Evolutionary conservation across 2,888 invertebrate species (phyloP), one percentile per base, ranked within the genome.

Genomic region (Lottia gigantea): DNA sequence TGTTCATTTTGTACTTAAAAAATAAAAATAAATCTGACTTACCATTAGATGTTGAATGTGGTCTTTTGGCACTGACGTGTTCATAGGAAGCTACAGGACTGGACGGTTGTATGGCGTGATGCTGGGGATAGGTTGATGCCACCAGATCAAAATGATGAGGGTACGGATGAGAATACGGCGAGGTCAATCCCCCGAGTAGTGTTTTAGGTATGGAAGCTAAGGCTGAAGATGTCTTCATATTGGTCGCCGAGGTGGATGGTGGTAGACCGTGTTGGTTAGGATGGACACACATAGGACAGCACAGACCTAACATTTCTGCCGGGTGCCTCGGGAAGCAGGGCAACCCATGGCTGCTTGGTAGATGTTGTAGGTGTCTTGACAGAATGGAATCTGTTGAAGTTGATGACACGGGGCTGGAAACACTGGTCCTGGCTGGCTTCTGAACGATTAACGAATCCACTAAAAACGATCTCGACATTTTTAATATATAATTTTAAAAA

Each of bases 391-490:
- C 55, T 23, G 55, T 23, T 12, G 55, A 55, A 12, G 55, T 55
- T 55, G 55, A 55, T 23, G 70, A 66, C 19, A 68, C 55, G 4
- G 64, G 65, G 14, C 46, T 47, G 55, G 45, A 63, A 26, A 55
- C 70, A 67, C 66, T 62, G 45, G 71, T 62, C 62, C 49, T 62
- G 23, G 67, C 16, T 31, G 71, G 70, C 46, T 70, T 82, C 71
- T 84, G 85, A 64, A 85, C 80, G 66, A 87, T 87, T 40, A 88
- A 78, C 7, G 88, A 87, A 76, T 88, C 88, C 64, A 88, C 87
- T 66, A 82, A 83, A 74, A 88, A 88, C 16, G 88, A 87, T 19
- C 86, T 81, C n/a, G 88, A 87, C 88, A 88, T 88, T 46, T 15
- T 66, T 15, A 19, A 40, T 55, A 12, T 45, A 16, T 46, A 1